Base-by-base conservation (phyloP, 2,888 invertebrate genomes). In the Harmothoe impar region DNA sequence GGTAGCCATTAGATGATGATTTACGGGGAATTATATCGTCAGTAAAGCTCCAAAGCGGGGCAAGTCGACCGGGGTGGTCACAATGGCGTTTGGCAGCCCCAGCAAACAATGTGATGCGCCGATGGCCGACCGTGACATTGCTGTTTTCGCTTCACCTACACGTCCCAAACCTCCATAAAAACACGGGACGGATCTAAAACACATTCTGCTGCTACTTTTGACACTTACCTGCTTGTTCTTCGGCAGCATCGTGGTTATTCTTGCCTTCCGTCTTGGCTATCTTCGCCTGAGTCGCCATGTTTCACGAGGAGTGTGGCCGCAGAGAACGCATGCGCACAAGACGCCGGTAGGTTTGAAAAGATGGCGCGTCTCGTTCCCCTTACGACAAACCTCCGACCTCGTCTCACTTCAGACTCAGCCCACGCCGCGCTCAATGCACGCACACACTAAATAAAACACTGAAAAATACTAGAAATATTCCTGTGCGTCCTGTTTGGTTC, bases 281-380 rank as follows among this genome's bases (percentile, higher is more conserved):
- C 94, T 95, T 95, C 86, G 95, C 94, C 91, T 93, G 94, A 92
- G 95, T 94, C 94, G 95, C 95, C 95, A 95, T 95, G 92, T 94
- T 94, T 94, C 94, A 93, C 93, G 93, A 93, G 94, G 93, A 54
- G 86, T 92, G 92, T 92, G 92, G 93, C 92, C 92, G 52, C 89
- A 90, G 54, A 91, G 91, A 33, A 84, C 92, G 92, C 92, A 92
- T 91, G 91, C 91, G 91, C 91, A 88, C 17, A 54, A 23, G 84
- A 12, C 43, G 85, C 85, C 81, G 90, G 84, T 54, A 54, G 51
- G 25, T 89, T 89, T 78, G 23, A 89, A 89, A 52, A 17, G 86
- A 15, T 86, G 86, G 86, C 86, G 86, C 86, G 84, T 5, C 86
- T 62, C 62, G 62, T 72, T 29, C 29, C 5, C 20, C 25, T 15